Evolutionary conservation across 2,888 invertebrate genomes (phyloP).

Genomic region (Cataglyphis cursor): DNA sequence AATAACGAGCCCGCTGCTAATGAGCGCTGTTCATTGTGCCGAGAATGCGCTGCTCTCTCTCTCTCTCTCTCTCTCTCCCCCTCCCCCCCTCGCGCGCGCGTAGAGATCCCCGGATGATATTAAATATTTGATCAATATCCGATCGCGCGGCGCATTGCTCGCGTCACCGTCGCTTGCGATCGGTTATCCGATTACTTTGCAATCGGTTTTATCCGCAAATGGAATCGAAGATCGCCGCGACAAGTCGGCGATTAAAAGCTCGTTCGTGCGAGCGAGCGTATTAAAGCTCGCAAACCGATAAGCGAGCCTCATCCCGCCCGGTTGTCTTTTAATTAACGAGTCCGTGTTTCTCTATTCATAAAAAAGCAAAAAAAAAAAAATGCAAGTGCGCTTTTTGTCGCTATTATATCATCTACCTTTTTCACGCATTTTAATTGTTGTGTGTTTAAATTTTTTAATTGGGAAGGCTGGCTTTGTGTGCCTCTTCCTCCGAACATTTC

Average conservation of each 20-base stretch:
- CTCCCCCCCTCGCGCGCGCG: not conserved
- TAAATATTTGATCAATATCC: constrained; percentile 50
- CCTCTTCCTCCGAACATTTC: not conserved
- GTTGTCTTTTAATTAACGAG: constrained; percentile 55
- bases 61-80: no score
- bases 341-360: constrained; percentile 10
- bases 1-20: constrained; percentile 53
- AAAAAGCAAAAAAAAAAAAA: constrained; percentile 23
- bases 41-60: constrained; percentile 33
- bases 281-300: constrained; percentile 52
- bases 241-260: constrained; percentile 57
- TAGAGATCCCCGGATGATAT: constrained; percentile 36
- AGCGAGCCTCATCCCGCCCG: constrained; percentile 30
- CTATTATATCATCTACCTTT: constrained; percentile 18
- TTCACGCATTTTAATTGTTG: constrained; percentile 3
- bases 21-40: constrained; percentile 49
- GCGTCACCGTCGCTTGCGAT: constrained; percentile 33
- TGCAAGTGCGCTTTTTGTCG: constrained; percentile 4
- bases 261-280: constrained; percentile 44
- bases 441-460: constrained; percentile 2
- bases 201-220: constrained; percentile 62
- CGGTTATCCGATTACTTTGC: constrained; percentile 62
- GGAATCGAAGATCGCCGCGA: constrained; percentile 54
- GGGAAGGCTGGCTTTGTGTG: not conserved
- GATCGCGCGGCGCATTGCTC: constrained; percentile 40